Evolutionary conservation across 2,888 invertebrate species (phyloP), one percentile per base, ranked within the genome.

Genomic region (Rhabditophanes sp.): DNA sequence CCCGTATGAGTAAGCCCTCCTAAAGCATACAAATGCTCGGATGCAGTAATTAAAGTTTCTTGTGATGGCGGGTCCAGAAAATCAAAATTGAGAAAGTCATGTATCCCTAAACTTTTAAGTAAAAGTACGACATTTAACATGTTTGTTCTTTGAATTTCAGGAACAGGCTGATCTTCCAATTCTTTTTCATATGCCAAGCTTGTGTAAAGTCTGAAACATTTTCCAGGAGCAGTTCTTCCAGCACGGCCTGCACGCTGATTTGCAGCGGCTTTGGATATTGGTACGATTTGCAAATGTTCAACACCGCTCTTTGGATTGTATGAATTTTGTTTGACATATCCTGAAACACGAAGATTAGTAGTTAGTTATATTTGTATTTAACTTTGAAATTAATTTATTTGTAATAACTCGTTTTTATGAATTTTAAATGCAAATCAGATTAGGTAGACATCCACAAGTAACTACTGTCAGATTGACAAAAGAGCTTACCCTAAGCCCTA

Each of bases 161-260:
- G 96, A 11, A 90, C 78, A 2, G 90, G 87, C 59, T 90, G 90
- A 49, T 90, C 90, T 69, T 96, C 93, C 36, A 99, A 72, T 69
- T 99, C 96, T 66, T 93, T 90, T 82, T 67, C 16, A 12, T 85
- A 99, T 0, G 90, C 87, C 90, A 88, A 90, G 1, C 88, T 83
- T 1, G 96, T 99, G 66, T 90, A 96, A 9, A 96, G 72, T 27
- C 96, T 76, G 66, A 96, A 99, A 69, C 93, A 96, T 71, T 93
- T 96, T 0, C 88, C 93, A 51, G 3, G 46, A 50, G 9, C 52
- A 0, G 88, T 87, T 53, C 90, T 74, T 0, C 90, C 93, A 3
- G 90, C 88, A 52, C 90, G 72, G 1, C 88, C 90, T 1, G 93
- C 90, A 56, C 93, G 73, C 69, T 96, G 93, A 72, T 90, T 90